phyloP scores from a whole-genome alignment of 2,113 vertebrate genomes.

The Elephantulus edwardii region DNA sequence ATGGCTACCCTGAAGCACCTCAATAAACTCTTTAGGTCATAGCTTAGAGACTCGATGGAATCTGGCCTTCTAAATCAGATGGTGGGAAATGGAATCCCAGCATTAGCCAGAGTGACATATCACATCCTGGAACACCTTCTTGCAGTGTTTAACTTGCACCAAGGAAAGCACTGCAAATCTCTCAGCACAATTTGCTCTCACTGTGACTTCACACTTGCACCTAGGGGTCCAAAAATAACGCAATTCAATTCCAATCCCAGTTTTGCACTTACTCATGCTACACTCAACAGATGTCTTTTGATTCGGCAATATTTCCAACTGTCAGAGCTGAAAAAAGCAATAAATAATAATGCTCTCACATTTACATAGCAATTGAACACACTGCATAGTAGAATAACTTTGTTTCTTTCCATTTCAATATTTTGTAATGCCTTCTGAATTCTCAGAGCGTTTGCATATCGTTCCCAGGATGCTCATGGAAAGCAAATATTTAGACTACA shows the following conservation, averaged over 20 bases:
- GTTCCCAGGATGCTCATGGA: conserved; percentile 50
- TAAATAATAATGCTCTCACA: conserved; percentile 27
- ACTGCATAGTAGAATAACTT: not conserved
- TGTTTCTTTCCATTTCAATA: not conserved
- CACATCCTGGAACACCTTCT: fast-evolving
- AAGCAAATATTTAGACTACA: conserved; percentile 78
- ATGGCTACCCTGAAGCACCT: fast-evolving
- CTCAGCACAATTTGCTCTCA: not conserved
- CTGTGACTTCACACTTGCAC: not conserved
- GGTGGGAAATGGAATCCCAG: fast-evolving
- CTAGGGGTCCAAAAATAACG: conserved; percentile 14
- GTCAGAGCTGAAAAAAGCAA: conserved; percentile 60
- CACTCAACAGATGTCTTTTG: conserved; percentile 56
- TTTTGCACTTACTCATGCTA: not conserved
- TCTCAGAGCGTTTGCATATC: not conserved
- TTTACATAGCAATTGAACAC: not conserved
- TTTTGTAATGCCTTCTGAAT: not conserved
- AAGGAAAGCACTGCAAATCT: not conserved
- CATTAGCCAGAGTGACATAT: fast-evolving
- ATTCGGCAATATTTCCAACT: conserved; percentile 47
- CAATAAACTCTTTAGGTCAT: too few species aligned
- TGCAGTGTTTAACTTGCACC: not conserved
- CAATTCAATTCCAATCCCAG: not conserved
- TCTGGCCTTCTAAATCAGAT: not conserved
- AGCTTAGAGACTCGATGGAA: not conserved